Base-by-base conservation (phyloP, 2,797 vertebrate genomes). In the Ibycter americanus region DNA sequence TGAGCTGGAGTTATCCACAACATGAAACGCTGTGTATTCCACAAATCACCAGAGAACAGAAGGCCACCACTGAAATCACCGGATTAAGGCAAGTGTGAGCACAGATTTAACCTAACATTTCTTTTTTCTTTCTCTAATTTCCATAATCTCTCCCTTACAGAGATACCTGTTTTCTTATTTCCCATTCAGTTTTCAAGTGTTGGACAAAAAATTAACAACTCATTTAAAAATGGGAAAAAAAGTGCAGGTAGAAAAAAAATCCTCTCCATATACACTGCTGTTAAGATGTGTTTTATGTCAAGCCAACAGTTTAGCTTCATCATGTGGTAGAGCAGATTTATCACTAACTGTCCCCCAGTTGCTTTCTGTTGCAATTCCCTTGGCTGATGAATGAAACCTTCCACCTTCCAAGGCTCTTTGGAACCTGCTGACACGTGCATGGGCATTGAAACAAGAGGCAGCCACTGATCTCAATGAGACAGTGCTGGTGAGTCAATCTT, bases 1-100 rank as follows among this genome's bases (percentile, higher is more conserved):
- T 44, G 32, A 74, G 65, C 46, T 89, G 66, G 63, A 71, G 76
- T 87, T 94, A 94, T 78, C 76, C 65, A 76, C 82, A 85, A 72
- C 51, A 47, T 11, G 15, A 70, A 89, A 95, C 27, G 49, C 65
- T 70, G 34, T 40, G 36, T 81, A 63, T 73, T 77, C 51, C 67
- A 79, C 78, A 87, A 90, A 90, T 95, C 66, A 87, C 66, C 71
- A 61, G 88, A 83, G 81, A 94, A 91, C 93, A 79, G 87, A 96
- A 90, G 91, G 94, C 59, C 40, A 63, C n/a, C 40, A 71, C 77
- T 78, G 80, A 92, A 95, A 96, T 93, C 94, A 96, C 36, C 21
- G 3, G 96, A 95, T 95, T 95, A 96, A 95, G 52, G 74, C 70
- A 91, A 95, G 55, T 34, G 17, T 74, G 85, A 94, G 73, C 70